Evolutionary conservation across 2,888 invertebrate species (phyloP).

Genomic region (Tricholauxania praeusta): DNA sequence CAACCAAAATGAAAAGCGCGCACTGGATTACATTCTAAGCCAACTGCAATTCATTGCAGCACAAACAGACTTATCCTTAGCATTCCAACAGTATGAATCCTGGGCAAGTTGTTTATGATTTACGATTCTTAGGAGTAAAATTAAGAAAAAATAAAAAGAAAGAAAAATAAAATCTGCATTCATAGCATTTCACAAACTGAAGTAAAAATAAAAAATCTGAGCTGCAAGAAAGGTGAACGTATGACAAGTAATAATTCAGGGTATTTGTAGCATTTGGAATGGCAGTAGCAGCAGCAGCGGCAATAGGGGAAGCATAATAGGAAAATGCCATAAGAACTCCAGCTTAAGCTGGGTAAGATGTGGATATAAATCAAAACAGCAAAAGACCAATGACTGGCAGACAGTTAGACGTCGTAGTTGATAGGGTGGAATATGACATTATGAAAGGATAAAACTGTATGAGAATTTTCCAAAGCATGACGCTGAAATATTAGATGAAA

Average conservation of each 20-base stretch:
- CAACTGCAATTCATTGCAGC: slow-evolving; percentile 28
- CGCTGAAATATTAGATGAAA: no score
- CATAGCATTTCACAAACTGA: slow-evolving; percentile 2
- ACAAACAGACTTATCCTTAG: not conserved
- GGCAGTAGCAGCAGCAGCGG: no score
- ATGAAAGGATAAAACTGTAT: not conserved
- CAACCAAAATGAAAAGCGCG: not conserved
- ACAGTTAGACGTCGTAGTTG: not conserved
- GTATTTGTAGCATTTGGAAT: not conserved
- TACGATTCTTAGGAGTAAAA: slow-evolving; percentile 7
- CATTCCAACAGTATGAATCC: not conserved
- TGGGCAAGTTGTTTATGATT: slow-evolving; percentile 3
- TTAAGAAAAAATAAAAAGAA: slow-evolving; percentile 1
- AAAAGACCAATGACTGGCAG: slow-evolving; percentile 8
- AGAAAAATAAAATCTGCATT: not conserved
- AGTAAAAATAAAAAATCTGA: slow-evolving; percentile 15
- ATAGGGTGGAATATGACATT: not conserved
- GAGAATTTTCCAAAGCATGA: not conserved
- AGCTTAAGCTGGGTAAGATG: no score
- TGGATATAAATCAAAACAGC: not conserved
- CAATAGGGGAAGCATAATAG: no score
- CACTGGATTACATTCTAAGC: slow-evolving; percentile 23
- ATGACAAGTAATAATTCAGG: not conserved
- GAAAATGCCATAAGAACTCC: no score
- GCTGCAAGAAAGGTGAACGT: slow-evolving; percentile 12